Evolutionary conservation across 2,113 vertebrate species (phyloP).

Genomic region (Sardina pilchardus): DNA sequence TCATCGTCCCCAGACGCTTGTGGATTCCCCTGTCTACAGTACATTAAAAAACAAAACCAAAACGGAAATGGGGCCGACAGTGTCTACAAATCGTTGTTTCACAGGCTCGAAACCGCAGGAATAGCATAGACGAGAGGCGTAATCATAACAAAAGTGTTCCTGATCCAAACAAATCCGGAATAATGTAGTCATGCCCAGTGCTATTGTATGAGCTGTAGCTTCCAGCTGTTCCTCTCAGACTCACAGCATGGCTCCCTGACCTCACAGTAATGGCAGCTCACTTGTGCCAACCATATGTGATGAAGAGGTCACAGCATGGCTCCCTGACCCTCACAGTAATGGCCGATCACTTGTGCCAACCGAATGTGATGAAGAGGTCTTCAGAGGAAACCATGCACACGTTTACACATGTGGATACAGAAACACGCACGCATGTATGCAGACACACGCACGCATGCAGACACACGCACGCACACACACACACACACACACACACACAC

Average conservation of each 20-base stretch:
- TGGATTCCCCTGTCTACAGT: no score
- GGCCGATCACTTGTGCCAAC: not conserved
- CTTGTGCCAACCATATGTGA: not conserved
- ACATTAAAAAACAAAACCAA: no score
- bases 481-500: not conserved
- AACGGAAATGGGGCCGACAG: no score
- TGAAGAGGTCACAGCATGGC: slow-evolving; percentile 13
- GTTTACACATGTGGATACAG: not conserved
- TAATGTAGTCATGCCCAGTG: not conserved
- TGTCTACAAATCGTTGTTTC: no score
- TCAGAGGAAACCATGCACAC: not conserved
- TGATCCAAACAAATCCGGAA: no score
- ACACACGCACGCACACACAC: slow-evolving; percentile 6
- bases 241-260: slow-evolving; percentile 38
- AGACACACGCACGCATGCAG: not conserved
- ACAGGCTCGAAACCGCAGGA: no score
- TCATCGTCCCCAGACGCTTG: no score
- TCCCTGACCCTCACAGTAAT: slow-evolving; percentile 27
- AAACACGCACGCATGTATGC: not conserved
- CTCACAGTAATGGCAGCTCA: not conserved
- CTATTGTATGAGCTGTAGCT: slow-evolving; percentile 12
- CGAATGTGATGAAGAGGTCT: not conserved
- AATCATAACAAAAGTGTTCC: no score
- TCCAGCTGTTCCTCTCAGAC: slow-evolving; percentile 45
- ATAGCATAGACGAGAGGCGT: no score